These are phyloP conservation scores for Lipotes vexillifer DNA, from an alignment of 2,113 vertebrate species.

Conservation along the genomic window DNA sequence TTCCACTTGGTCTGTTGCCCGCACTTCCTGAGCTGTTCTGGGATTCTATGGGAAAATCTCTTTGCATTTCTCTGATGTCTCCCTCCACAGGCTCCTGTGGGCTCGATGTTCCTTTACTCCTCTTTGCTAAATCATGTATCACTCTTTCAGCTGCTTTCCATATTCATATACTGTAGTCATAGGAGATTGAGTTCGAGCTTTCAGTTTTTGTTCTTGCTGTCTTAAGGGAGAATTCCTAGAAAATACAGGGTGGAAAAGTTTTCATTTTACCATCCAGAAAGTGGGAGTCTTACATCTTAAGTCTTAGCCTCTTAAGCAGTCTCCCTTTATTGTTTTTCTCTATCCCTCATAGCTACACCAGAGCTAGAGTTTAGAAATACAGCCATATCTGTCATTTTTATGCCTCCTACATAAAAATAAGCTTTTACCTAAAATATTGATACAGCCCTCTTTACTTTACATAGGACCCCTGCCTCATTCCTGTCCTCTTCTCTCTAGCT, in stretches of 20 bases:
- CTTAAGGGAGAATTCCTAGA: neutral
- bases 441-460: neutral
- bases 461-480: neutral
- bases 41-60: neutral
- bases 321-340: neutral
- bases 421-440: neutral
- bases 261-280: neutral
- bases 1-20: neutral
- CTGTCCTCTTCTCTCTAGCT: neutral
- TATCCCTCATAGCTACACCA: neutral
- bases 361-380: neutral
- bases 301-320: neutral
- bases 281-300: neutral
- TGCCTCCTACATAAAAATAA: neutral
- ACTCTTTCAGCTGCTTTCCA: neutral
- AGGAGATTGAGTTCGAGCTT: neutral
- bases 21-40: neutral
- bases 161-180: neutral
- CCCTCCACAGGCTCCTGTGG: neutral
- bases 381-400: neutral
- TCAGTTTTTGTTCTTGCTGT: neutral
- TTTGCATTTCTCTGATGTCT: neutral
- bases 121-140: neutral
- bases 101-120: neutral
- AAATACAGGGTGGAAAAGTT: neutral